Base-by-base conservation (phyloP, 2,113 vertebrate species). In the Stercorarius parasiticus region DNA sequence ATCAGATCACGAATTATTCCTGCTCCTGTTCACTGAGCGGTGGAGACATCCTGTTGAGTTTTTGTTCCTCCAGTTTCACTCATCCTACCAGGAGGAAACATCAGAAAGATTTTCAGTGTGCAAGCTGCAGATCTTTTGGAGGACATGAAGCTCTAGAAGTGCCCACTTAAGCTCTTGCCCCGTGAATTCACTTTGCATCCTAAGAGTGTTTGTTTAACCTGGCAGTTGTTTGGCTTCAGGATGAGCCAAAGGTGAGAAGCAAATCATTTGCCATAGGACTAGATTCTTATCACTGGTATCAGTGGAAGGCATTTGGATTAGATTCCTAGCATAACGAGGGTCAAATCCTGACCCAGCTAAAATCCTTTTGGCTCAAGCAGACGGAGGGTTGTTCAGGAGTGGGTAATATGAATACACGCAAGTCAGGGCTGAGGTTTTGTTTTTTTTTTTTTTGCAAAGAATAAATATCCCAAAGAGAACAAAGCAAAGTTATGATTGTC, bases 171-270 rank as follows among this genome's bases (percentile, higher is more conserved):
- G 64, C 91, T 87, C 87, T 97, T 96, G 64, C 94, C 91, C 87
- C 29, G 18, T 92, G 90, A 97, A 97, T 97, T 97, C 86, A 32
- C 77, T 77, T 95, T 91, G 55, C 86, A 90, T 96, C 87, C 96
- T 86, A 66, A 91, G 74, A 82, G 81, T 97, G 96, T 97, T 97
- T 98, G 95, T 97, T 97, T 96, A 97, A 98, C 94, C 97, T 97
- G 94, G 94, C 89, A 83, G 92, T 88, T 95, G 90, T 96, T 97
- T 98, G 97, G 86, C 94, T 96, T 91, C 34, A 90, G 95, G 93
- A 93, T 93, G 95, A 96, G 95, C 97, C 97, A 93, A 95, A 95
- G 96, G 97, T 95, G 91, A 98, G 96, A 92, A 95, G 97, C 97
- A 97, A 98, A 95, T 97, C 36, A 73, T 65, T 53, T 91, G 97